Conservation (phyloP, 2,888 invertebrate species). For the Amphipoea oculea region DNA sequence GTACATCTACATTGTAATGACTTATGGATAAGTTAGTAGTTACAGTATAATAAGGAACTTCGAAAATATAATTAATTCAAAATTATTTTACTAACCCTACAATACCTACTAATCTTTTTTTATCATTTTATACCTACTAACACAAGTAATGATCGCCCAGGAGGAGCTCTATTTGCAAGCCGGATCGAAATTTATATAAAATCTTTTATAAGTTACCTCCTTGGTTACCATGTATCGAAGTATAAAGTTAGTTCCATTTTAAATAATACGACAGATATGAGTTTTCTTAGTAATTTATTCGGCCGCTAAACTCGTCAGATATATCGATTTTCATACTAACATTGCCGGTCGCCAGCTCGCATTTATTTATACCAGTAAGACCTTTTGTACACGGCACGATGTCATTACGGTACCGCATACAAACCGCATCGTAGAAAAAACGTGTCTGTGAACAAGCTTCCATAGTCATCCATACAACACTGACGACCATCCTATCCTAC, state of each 20-base stretch:
- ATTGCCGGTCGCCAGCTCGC: neutral
- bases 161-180: neutral
- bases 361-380: neutral
- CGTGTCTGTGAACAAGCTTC: neutral
- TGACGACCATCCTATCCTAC: neutral
- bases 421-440: neutral
- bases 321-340: neutral
- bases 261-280: neutral
- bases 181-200: neutral
- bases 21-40: neutral
- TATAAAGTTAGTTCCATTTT: neutral
- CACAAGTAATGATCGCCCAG: neutral
- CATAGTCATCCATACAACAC: neutral
- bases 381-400: neutral
- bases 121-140: too few species aligned
- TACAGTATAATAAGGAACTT: neutral
- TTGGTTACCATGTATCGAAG: neutral
- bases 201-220: neutral
- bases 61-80: neutral
- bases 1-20: conserved; percentile 5
- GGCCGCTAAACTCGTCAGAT: neutral
- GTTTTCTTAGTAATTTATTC: neutral
- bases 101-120: too few species aligned
- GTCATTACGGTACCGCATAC: neutral
- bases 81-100: neutral